Evolutionary conservation across 2,113 vertebrate genomes (phyloP).

Genomic region (Crotalus tigris): DNA sequence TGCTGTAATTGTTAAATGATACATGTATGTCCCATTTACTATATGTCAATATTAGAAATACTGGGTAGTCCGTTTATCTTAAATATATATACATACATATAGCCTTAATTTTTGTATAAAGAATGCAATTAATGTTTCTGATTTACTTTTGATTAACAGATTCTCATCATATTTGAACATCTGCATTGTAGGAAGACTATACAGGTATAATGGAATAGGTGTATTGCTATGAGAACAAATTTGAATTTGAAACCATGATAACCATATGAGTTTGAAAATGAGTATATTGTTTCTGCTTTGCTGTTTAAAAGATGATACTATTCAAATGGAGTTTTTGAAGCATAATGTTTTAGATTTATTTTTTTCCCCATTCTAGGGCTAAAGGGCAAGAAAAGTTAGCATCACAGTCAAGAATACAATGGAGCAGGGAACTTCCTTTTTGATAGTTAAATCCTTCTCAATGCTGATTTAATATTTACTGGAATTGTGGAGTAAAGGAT

Average conservation of each 20-base stretch:
- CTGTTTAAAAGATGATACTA: not conserved
- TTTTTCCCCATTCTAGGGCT: not conserved
- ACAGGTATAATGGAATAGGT: not conserved
- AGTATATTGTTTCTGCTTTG: not conserved
- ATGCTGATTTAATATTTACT: accelerated
- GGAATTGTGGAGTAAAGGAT: accelerated
- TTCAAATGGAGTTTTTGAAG: not conserved
- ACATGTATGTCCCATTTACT: not conserved
- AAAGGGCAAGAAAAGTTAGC: conserved; percentile 26
- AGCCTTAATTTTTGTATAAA: not conserved
- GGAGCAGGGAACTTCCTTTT: not conserved
- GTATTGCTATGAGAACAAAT: not conserved
- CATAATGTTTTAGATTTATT: not conserved
- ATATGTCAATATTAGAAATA: not conserved
- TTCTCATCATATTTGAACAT: not conserved
- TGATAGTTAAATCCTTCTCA: not conserved
- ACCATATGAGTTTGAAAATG: not conserved
- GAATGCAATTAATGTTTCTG: not conserved
- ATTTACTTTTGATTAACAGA: not conserved
- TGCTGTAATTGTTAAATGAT: not conserved
- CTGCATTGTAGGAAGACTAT: not conserved
- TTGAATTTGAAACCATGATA: not conserved
- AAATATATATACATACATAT: not conserved
- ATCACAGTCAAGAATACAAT: not conserved
- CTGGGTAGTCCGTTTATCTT: not conserved